These are phyloP conservation scores for Anas platyrhynchos DNA, from an alignment of 2,113 vertebrate genomes.

Conservation along the genomic window DNA sequence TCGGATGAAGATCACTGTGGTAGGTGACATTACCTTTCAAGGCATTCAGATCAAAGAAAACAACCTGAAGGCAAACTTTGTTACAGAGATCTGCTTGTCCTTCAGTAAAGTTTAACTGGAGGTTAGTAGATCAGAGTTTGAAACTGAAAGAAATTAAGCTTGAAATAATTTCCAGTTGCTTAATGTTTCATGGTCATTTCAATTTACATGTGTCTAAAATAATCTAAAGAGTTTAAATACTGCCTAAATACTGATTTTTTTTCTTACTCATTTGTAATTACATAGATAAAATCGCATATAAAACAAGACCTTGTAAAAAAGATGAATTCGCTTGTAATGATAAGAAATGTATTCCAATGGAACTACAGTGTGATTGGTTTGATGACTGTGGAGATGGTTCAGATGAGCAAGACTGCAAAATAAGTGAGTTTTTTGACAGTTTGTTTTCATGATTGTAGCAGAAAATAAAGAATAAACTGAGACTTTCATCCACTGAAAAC, in stretches of 20 bases:
- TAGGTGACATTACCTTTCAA: slow-evolving; percentile 67
- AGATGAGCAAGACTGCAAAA: slow-evolving; percentile 92
- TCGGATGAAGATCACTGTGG: slow-evolving; percentile 94
- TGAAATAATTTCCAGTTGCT: background rate
- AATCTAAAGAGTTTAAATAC: background rate
- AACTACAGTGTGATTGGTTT: slow-evolving; percentile 91
- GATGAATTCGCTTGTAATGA: slow-evolving; percentile 92
- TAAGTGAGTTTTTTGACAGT: slow-evolving; percentile 79
- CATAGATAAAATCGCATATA: slow-evolving; percentile 82
- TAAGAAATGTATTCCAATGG: slow-evolving; percentile 87
- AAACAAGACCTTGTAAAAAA: slow-evolving; percentile 90
- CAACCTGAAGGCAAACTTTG: slow-evolving; percentile 15
- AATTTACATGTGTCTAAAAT: background rate
- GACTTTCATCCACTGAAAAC: background rate
- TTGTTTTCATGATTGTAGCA: background rate
- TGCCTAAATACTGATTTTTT: slow-evolving; percentile 7
- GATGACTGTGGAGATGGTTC: slow-evolving; percentile 96
- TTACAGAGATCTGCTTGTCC: slow-evolving; percentile 43
- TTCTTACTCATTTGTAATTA: slow-evolving; percentile 24
- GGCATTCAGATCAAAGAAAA: slow-evolving; percentile 24
- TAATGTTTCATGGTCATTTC: background rate
- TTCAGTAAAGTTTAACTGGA: slow-evolving; percentile 39
- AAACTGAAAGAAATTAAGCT: background rate
- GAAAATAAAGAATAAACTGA: background rate
- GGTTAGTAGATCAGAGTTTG: background rate